Base-by-base conservation (phyloP, 2,888 invertebrate genomes). In the Mellilla xanthometata region DNA sequence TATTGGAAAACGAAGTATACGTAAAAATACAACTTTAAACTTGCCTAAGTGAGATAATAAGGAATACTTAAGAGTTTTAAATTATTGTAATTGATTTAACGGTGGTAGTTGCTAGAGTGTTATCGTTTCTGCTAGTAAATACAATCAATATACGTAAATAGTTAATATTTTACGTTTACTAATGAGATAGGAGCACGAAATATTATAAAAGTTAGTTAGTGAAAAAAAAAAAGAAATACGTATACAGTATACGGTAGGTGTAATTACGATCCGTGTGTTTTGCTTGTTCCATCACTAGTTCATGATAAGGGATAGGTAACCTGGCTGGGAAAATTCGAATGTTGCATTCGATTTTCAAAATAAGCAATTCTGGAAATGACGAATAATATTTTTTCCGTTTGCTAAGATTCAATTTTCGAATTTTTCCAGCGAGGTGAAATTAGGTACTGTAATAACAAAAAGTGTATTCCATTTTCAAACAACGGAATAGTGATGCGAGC, bases 31-130 rank as follows among this genome's bases (percentile, higher is more conserved):
- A 86, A 86, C 85, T 88, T 88, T 88, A 88, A 57, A 87, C 86
- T 89, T 88, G 87, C 87, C 88, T 88, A 88, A 88, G 88, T 89
- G 87, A 88, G 86, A 88, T 83, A 78, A 78, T 88, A 89, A 87
- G 85, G 72, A 71, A 76, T 80, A 83, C 70, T 82, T 86, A 86
- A 85, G 81, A 77, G 57, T 82, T 86, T 84, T 88, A 88, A 88
- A 87, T 88, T 87, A 88, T 89, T 87, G 78, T 83, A 81, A 78
- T 81, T 84, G 78, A 76, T 85, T 86, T 82, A 71, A 68, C 63
- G 83, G 81, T 81, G 84, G 88, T 88, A 87, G 87, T 63, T 79
- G 80, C 79, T 87, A 85, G 81, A 63, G 72, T 77, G 78, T 81
- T 81, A 79, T 82, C 74, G 74, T 84, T 81, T 73, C 67, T 81